These are phyloP conservation scores for Pavo muticus DNA, from an alignment of 2,113 vertebrate genomes.

Conservation along the genomic window DNA sequence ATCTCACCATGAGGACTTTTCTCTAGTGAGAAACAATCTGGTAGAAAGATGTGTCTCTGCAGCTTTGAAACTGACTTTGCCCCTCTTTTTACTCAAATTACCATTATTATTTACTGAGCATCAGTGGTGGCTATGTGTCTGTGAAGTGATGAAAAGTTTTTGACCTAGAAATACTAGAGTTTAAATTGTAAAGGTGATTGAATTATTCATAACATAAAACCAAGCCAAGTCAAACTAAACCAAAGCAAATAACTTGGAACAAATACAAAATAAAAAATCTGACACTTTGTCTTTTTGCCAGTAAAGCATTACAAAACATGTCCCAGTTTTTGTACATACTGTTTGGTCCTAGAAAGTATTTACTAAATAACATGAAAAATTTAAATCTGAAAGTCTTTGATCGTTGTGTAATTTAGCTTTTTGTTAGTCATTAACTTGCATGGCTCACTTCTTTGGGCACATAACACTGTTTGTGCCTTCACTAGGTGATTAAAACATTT, in stretches of 20 bases:
- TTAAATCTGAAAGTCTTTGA: not conserved
- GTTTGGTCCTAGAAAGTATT: not conserved
- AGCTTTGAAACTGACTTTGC: not conserved
- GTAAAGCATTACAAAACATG: not conserved
- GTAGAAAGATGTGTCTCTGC: not conserved
- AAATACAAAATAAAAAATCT: not conserved
- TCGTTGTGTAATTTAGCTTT: not conserved
- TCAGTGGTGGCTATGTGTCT: not conserved
- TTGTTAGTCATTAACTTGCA: not conserved
- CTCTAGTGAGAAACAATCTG: not conserved
- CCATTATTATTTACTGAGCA: not conserved
- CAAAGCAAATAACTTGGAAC: not conserved
- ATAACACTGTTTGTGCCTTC: not conserved
- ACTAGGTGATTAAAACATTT: not conserved
- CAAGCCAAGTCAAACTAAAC: not conserved
- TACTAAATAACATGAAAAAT: not conserved
- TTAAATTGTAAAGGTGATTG: not conserved
- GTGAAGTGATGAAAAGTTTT: not conserved
- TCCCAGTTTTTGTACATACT: not conserved
- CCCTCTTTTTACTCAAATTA: not conserved
- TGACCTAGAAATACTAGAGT: not conserved
- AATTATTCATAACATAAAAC: not conserved
- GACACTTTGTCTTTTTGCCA: not conserved
- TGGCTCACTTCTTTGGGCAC: not conserved
- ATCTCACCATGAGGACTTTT: not conserved